A percentile compares a stretch with the other conserved stretches of the same genome.
Evolutionary conservation across 2,888 invertebrate species (phyloP).

Genomic region (Falcaria lacertinaria): DNA sequence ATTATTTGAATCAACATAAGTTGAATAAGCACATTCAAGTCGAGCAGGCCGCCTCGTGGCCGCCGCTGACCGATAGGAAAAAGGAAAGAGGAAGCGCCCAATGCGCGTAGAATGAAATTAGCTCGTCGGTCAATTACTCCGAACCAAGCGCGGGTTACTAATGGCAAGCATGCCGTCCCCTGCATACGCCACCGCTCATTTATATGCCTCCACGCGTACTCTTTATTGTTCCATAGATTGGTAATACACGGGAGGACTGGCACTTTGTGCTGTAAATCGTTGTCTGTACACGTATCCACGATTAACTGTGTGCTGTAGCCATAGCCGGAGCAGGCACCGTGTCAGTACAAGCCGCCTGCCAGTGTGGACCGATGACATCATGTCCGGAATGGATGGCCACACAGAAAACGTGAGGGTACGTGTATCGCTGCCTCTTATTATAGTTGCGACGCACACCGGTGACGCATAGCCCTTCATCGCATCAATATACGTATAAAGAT

Average conservation of each 20-base stretch:
- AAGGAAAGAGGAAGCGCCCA: constrained; percentile 76
- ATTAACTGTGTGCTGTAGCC: constrained; percentile 69
- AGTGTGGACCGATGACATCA: constrained; percentile 70
- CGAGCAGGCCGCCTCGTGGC: constrained; percentile 49
- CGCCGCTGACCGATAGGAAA: constrained; percentile 77
- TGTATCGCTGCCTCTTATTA: constrained; percentile 48
- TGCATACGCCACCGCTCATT: constrained; percentile 73
- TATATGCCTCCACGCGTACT: constrained; percentile 64
- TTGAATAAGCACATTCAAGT: constrained; percentile 31
- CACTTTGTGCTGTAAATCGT: constrained; percentile 77
- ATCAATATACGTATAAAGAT: constrained; percentile 8
- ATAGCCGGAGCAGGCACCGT: constrained; percentile 47
- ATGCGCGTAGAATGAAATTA: constrained; percentile 77
- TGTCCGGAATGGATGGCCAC: constrained; percentile 69
- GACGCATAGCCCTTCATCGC: constrained; percentile 48
- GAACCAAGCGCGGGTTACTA: constrained; percentile 66
- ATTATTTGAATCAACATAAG: constrained; percentile 8
- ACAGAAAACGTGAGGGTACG: constrained; percentile 67
- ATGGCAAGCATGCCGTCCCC: constrained; percentile 64
- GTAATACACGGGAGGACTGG: constrained; percentile 78
- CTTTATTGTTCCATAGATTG: constrained; percentile 78
- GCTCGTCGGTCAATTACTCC: constrained; percentile 77
- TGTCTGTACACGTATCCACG: constrained; percentile 74
- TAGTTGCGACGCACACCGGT: constrained; percentile 37
- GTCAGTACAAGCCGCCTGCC: constrained; percentile 64